Percentiles rank a stretch among this genome's conserved stretches.
These are phyloP conservation scores for Plemyria rubiginata DNA, from an alignment of 2,888 invertebrate species.

Conservation along the genomic window DNA sequence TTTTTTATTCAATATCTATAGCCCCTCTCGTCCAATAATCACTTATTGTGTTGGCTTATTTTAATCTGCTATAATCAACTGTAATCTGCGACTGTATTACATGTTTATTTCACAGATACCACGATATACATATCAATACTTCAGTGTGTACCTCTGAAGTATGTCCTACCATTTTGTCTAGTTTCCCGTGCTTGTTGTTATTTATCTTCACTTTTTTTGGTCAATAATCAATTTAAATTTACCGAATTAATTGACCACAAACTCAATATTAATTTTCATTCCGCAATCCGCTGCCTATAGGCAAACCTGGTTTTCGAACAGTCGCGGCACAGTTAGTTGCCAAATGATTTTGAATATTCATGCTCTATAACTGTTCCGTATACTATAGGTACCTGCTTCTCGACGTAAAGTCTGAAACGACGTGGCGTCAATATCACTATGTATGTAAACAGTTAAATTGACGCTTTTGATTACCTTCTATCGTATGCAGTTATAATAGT, in stretches of 20 bases:
- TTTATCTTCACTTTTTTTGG: neutral
- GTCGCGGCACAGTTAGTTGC: slow-evolving; percentile 39
- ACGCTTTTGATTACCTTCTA: slow-evolving; percentile 5
- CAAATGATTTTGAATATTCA: slow-evolving; percentile 55
- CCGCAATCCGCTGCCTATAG: slow-evolving; percentile 31
- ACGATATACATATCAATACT: no score
- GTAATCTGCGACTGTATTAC: no score
- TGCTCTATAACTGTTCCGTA: slow-evolving; percentile 42
- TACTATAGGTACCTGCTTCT: slow-evolving; percentile 20
- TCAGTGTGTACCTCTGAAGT: no score
- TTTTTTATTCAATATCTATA: no score
- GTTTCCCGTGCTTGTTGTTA: neutral
- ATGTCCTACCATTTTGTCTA: neutral
- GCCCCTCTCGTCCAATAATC: no score
- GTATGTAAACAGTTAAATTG: slow-evolving; percentile 28
- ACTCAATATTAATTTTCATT: slow-evolving; percentile 36
- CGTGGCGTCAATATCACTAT: slow-evolving; percentile 27
- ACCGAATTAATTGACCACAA: slow-evolving; percentile 26
- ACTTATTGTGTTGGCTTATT: no score
- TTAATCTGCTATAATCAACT: no score
- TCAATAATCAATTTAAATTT: slow-evolving; percentile 16
- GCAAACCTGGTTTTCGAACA: slow-evolving; percentile 33
- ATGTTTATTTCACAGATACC: no score
- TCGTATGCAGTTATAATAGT: neutral
- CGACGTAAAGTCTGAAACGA: slow-evolving; percentile 20